These are phyloP conservation scores for Octodon degus DNA, from an alignment of 2,113 vertebrate species.

Conservation along the genomic window DNA sequence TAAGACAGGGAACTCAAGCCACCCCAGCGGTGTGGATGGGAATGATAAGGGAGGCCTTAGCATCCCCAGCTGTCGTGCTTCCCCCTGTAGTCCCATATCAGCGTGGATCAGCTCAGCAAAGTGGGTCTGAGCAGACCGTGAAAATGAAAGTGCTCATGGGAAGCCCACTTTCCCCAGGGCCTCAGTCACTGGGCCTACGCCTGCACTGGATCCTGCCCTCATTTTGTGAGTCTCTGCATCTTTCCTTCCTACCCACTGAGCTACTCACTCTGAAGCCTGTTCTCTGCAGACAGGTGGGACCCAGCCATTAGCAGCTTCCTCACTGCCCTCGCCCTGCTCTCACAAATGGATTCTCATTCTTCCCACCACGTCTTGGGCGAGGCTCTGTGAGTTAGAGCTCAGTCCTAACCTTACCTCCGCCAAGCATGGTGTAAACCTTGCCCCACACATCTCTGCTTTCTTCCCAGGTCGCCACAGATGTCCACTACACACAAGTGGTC, in stretches of 20 bases:
- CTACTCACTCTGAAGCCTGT: background rate
- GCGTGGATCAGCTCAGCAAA: background rate
- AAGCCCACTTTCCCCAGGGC: background rate
- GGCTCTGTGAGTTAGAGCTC: background rate
- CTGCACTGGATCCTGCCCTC: background rate
- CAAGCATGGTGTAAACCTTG: background rate
- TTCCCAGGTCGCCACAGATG: background rate
- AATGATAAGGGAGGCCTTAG: background rate
- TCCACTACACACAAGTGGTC: constrained; percentile 78
- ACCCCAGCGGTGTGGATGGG: too few species aligned
- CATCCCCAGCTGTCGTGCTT: background rate
- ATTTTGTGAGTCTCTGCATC: background rate
- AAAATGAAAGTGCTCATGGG: background rate
- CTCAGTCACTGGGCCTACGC: background rate
- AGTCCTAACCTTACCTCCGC: background rate
- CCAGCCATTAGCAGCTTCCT: background rate
- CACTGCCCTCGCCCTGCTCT: background rate
- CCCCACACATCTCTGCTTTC: background rate
- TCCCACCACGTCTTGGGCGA: background rate
- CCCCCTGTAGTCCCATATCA: background rate
- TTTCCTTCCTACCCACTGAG: background rate
- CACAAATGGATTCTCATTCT: background rate
- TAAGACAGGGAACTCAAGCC: background rate
- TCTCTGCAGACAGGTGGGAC: background rate
- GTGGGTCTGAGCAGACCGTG: background rate